Evolutionary conservation across 2,113 vertebrate species (phyloP), one percentile per base, ranked within the genome.

Genomic region (Rhadina sibilatrix): DNA sequence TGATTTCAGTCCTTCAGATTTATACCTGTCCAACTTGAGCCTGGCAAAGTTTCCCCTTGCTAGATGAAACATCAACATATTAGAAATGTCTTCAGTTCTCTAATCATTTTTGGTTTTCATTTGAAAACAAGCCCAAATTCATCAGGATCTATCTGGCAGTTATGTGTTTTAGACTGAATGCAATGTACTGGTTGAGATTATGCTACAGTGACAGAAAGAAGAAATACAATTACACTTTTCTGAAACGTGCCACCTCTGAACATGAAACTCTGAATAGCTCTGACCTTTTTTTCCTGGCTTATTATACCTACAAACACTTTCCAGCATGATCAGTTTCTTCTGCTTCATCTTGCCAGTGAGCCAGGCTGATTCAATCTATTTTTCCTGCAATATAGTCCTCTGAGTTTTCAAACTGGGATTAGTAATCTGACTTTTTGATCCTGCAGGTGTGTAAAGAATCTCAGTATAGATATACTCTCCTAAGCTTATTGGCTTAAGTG

Each of bases 141-240:
- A 71, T 96, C 85, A 96, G 37, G 38, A 83, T 91, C 91, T 91
- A 54, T 74, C 70, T 70, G 89, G 78, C 87, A 88, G 74, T 87
- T 93, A 90, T 85, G 33, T 69, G 61, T 47, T 93, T 54, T 11
- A 12, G 56, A 70, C 30, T 40, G 75, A 92, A 71, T 20, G 38
- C 27, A 86, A 81, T 78, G 38, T 63, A 28, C 69, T 84, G 21
- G 83, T 37, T 94, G 49, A 84, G 40, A 74, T 93, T 60, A 75
- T 66, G 46, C 40, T 61, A 76, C 65, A 61, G 40, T 52, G 60
- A 94, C 60, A 79, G 81, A 91, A 91, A 93, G 81, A 93, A 89
- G 77, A 95, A 93, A 82, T 93, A 93, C 69, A 91, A 82, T 89
- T 59, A n/a, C 5, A 3, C 15, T 7, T 4, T 44, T 93, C 65